A percentile compares a stretch with the other conserved stretches of the same genome.
These are phyloP conservation scores for Penaeus chinensis DNA, from an alignment of 1,140 invertebrate species.

Conservation along the genomic window DNA sequence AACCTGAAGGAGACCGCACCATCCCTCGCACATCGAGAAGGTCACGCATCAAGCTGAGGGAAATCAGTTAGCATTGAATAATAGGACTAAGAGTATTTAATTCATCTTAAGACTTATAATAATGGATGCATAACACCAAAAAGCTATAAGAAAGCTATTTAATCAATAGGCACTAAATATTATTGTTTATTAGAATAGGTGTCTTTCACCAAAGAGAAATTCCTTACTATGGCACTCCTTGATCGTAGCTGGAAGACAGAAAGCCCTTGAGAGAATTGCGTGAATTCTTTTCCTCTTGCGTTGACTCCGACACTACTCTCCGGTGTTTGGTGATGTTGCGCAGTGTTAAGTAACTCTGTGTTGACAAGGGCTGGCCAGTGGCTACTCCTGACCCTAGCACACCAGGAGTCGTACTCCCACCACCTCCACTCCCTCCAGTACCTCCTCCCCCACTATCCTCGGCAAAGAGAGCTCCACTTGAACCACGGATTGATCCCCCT, in stretches of 20 bases:
- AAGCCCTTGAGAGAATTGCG: constrained; percentile 53
- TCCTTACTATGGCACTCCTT: constrained; percentile 37
- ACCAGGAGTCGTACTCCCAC: constrained; percentile 24
- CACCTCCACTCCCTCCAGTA: constrained; percentile 29
- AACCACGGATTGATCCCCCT: constrained; percentile 47
- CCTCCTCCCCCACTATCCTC: constrained; percentile 26
- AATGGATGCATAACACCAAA: too few relatives aligned
- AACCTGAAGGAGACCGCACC: constrained; percentile 50
- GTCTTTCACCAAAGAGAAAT: too few relatives aligned
- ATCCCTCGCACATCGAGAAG: constrained; percentile 44
- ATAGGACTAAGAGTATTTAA: too few relatives aligned
- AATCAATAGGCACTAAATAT: too few relatives aligned
- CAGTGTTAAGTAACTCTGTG: constrained; percentile 50
- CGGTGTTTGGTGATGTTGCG: constrained; percentile 53
- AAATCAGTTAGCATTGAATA: too few relatives aligned
- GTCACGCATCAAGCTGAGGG: constrained; percentile 23
- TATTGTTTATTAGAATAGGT: too few relatives aligned
- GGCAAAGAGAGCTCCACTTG: constrained; percentile 53
- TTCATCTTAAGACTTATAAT: too few relatives aligned
- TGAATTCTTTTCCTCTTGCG: constrained; percentile 43
- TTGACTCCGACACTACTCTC: constrained; percentile 46
- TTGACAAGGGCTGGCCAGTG: constrained; percentile 47
- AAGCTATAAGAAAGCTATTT: too few relatives aligned
- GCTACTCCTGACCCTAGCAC: constrained; percentile 4
- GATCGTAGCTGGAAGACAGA: constrained; percentile 52